Base-by-base conservation (phyloP, 2,888 invertebrate genomes). In the Nomada fabriciana region DNA sequence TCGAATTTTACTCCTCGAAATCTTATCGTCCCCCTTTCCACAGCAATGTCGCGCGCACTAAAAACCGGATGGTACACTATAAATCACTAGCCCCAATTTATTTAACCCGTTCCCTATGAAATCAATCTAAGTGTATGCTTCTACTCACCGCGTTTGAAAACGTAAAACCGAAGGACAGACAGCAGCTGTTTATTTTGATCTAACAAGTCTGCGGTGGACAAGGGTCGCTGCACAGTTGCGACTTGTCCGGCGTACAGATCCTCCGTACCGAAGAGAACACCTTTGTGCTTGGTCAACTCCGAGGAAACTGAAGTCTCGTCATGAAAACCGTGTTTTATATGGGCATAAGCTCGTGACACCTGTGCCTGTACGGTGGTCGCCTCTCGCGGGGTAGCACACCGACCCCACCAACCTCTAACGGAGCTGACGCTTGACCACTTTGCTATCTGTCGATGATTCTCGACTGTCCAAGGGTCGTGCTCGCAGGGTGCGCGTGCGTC, bases 311-410 rank as follows among this genome's bases (percentile, higher is more conserved):
- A 89, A 80, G 77, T 80, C 78, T 78, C 82, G 75, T 36, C 50
- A 83, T 78, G 53, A 83, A 84, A 75, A 80, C 82, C 82, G 78
- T 79, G 77, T 84, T 89, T 90, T 90, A 90, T 90, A 90, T 90
- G 86, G 84, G 82, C 84, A 88, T 82, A 81, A 70, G 73, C 74
- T 70, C 80, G 72, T 73, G 74, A 76, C 85, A 89, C 83, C 83
- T 87, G 83, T 77, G 65, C 61, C 57, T 59, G 61, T 60, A 71
- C 73, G 61, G 57, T 72, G 75, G 59, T 47, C 23, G 10, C 60
- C 53, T 50, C 68, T 74, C 57, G 67, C 67, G 60, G 57, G 68
- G 57, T 74, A 71, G 52, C 55, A 69, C 65, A 72, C 55, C 50
- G 61, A 43, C 61, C 76, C 76, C 76, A 78, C 80, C 77, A 61